Percentiles rank a stretch among this genome's conserved stretches.
Conservation (phyloP, 2,888 invertebrate species). For the Cryptocephalus primarius region DNA sequence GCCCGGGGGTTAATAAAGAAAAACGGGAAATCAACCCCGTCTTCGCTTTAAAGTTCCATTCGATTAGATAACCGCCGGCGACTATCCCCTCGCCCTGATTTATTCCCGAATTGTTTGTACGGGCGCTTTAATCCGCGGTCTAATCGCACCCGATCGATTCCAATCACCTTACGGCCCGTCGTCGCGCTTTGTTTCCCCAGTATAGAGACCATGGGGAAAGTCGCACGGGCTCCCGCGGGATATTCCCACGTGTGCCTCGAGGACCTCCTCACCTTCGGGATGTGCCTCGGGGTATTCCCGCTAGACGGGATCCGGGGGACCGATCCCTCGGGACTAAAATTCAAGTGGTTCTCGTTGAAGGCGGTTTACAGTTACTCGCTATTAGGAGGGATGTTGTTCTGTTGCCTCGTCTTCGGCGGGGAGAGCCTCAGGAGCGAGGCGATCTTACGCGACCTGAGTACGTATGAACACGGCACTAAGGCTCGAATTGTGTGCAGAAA, state of each 20-base stretch:
- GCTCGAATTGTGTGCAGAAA: too few species aligned
- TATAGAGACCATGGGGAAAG: not conserved
- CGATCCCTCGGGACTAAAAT: conserved; percentile 1
- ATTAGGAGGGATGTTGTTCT: not conserved
- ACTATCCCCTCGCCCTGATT: too few species aligned
- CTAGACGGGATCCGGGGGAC: conserved; percentile 1
- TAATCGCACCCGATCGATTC: too few species aligned
- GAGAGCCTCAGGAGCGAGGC: not conserved
- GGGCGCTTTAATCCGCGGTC: too few species aligned
- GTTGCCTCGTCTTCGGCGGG: not conserved
- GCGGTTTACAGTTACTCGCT: not conserved
- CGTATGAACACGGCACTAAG: not conserved
- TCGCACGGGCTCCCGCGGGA: not conserved
- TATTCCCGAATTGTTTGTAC: too few species aligned
- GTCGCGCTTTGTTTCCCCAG: too few species aligned
- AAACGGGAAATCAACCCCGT: too few species aligned
- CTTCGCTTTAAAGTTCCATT: too few species aligned
- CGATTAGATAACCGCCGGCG: too few species aligned
- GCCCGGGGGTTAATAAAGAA: too few species aligned
- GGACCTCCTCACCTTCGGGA: conserved; percentile 1
- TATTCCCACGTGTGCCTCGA: conserved; percentile 1
- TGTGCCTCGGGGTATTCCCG: conserved; percentile 2
- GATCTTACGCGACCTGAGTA: not conserved
- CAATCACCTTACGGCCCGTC: too few species aligned
- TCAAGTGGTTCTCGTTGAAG: not conserved